A percentile compares a stretch with the other conserved stretches of the same genome.
phyloP scores from a whole-genome alignment of 2,113 vertebrate genomes.

The Lucifuga dentata region DNA sequence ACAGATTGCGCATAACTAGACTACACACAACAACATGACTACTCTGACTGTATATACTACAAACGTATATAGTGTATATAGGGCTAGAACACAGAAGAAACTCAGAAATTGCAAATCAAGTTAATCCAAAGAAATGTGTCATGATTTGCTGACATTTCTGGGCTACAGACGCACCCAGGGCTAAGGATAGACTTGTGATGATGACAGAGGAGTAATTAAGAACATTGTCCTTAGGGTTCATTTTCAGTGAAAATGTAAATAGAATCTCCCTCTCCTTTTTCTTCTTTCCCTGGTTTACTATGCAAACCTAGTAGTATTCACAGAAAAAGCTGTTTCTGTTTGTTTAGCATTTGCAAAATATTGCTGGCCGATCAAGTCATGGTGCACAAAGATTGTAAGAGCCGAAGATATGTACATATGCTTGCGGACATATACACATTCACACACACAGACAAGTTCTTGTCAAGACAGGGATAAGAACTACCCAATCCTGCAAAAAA shows the following conservation, averaged over 20 bases:
- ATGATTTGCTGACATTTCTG: slow-evolving; percentile 82
- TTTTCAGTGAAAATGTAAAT: slow-evolving; percentile 78
- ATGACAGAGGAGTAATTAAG: slow-evolving; percentile 79
- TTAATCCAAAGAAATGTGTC: slow-evolving; percentile 74
- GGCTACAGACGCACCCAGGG: slow-evolving; percentile 79
- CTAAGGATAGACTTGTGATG: slow-evolving; percentile 70
- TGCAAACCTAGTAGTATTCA: no score
- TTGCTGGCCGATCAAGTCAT: no score
- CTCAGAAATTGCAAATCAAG: slow-evolving; percentile 77
- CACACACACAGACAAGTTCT: no score
- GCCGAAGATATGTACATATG: no score
- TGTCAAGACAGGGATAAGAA: no score
- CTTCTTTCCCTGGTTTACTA: slow-evolving; percentile 27
- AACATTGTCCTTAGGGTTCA: slow-evolving; percentile 72
- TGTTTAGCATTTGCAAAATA: no score
- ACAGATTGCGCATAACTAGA: slow-evolving; percentile 33
- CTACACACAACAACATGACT: slow-evolving; percentile 20
- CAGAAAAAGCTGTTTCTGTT: no score
- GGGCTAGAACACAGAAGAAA: slow-evolving; percentile 46
- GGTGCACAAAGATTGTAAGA: no score
- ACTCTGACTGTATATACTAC: slow-evolving; percentile 58
- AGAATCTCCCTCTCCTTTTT: slow-evolving; percentile 41
- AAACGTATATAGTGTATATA: slow-evolving; percentile 51
- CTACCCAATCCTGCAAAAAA: not conserved
- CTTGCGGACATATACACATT: no score